phyloP scores from a whole-genome alignment of 2,888 invertebrate genomes.

The Hemaris fuciformis region DNA sequence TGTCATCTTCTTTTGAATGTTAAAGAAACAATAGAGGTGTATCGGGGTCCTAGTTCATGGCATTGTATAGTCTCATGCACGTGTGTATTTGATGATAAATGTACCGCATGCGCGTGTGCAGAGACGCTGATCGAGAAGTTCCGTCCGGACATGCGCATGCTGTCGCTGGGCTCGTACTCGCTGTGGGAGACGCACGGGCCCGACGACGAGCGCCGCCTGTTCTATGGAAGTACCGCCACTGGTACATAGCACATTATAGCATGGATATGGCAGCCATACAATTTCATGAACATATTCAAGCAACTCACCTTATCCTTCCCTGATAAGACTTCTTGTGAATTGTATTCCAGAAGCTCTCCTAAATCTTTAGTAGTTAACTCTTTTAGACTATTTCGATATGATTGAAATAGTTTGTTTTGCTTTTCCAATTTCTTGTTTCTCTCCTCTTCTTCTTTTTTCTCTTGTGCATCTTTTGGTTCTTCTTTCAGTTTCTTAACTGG shows the following conservation, averaged over 20 bases:
- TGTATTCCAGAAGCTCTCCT: slow-evolving; percentile 84
- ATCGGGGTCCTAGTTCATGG: no score
- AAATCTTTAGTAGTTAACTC: slow-evolving; percentile 84
- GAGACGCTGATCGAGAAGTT: slow-evolving; percentile 99
- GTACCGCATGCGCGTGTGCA: slow-evolving; percentile 38
- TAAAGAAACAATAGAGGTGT: no score
- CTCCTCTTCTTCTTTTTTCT: slow-evolving; percentile 71
- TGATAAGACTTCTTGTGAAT: slow-evolving; percentile 85
- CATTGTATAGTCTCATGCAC: no score
- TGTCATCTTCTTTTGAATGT: no score
- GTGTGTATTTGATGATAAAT: no score
- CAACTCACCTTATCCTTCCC: slow-evolving; percentile 86
- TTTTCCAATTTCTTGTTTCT: slow-evolving; percentile 83
- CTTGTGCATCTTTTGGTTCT: slow-evolving; percentile 81
- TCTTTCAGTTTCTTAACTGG: slow-evolving; percentile 87
- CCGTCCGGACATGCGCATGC: slow-evolving; percentile 99
- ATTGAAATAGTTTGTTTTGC: slow-evolving; percentile 84
- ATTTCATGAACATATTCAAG: no score
- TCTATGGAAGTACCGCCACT: no score
- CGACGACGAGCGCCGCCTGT: slow-evolving; percentile 94
- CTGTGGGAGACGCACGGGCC: slow-evolving; percentile 88
- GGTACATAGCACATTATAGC: no score
- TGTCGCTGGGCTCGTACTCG: slow-evolving; percentile 88
- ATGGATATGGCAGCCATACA: no score
- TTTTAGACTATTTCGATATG: slow-evolving; percentile 55